Percentiles rank a stretch among this genome's conserved stretches.
Evolutionary conservation across 2,888 invertebrate genomes (phyloP).

Genomic region (Nebria salina): DNA sequence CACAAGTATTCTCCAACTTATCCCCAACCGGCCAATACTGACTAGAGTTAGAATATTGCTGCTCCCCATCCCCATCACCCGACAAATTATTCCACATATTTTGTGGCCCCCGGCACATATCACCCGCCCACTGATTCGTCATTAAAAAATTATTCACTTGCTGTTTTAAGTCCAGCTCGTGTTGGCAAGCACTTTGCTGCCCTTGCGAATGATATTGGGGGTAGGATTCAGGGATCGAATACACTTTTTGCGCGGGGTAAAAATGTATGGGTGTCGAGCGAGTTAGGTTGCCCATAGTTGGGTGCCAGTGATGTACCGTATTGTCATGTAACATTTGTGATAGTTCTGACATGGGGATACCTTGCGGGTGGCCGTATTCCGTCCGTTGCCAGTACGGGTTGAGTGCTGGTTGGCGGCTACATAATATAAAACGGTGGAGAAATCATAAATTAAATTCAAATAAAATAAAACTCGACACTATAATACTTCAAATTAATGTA

Average conservation of each 20-base stretch:
- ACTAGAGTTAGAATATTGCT: slow-evolving; percentile 21
- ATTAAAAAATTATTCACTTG: slow-evolving; percentile 55
- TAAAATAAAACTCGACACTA: background rate
- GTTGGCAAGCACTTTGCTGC: slow-evolving; percentile 22
- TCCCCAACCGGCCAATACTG: slow-evolving; percentile 15
- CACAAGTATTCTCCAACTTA: slow-evolving; percentile 33
- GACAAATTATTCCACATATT: slow-evolving; percentile 33
- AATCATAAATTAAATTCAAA: slow-evolving; percentile 31
- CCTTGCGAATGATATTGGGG: background rate
- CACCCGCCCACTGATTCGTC: slow-evolving; percentile 33
- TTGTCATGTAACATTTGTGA: slow-evolving; percentile 49
- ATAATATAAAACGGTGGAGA: slow-evolving; percentile 50
- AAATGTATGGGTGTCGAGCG: slow-evolving; percentile 18
- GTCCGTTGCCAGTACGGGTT: slow-evolving; percentile 58
- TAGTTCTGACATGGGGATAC: slow-evolving; percentile 56
- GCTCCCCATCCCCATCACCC: background rate
- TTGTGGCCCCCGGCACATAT: slow-evolving; percentile 28
- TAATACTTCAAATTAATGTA: background rate
- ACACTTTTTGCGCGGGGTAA: slow-evolving; percentile 27
- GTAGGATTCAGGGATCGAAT: slow-evolving; percentile 32
- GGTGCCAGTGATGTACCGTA: slow-evolving; percentile 2
- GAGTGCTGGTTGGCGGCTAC: slow-evolving; percentile 59
- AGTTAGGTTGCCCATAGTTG: slow-evolving; percentile 36
- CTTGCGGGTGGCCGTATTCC: slow-evolving; percentile 51
- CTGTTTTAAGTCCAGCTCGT: slow-evolving; percentile 55